These are phyloP conservation scores for Temnothorax nylanderi DNA, from an alignment of 1,140 invertebrate genomes.

Conservation along the genomic window DNA sequence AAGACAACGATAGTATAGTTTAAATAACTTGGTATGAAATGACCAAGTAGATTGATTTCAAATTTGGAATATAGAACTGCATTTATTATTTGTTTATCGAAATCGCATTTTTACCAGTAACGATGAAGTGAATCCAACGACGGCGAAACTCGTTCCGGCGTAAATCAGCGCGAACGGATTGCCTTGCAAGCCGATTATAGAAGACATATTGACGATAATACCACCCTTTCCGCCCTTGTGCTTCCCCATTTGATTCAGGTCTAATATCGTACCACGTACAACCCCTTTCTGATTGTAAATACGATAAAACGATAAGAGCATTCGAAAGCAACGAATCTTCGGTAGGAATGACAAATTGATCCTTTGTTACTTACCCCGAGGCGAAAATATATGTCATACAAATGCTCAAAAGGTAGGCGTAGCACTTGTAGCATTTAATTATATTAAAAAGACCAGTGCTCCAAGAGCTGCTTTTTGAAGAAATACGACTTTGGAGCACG, in stretches of 20 bases:
- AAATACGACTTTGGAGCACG: too few species aligned
- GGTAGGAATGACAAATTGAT: neutral
- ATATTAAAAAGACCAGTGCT: too few species aligned
- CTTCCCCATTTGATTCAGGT: slow-evolving; percentile 82
- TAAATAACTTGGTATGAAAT: neutral
- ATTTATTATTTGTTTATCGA: slow-evolving; percentile 2
- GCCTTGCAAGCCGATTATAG: slow-evolving; percentile 75
- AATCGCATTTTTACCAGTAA: slow-evolving; percentile 72
- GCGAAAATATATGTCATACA: too few species aligned
- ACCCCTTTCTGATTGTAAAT: slow-evolving; percentile 81
- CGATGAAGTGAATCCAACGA: slow-evolving; percentile 84
- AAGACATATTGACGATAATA: slow-evolving; percentile 79
- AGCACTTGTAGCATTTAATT: too few species aligned
- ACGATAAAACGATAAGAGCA: slow-evolving; percentile 27
- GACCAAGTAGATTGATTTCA: neutral
- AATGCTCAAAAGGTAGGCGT: too few species aligned
- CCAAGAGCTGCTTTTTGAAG: too few species aligned
- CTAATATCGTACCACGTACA: slow-evolving; percentile 80
- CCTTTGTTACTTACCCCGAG: slow-evolving; percentile 70
- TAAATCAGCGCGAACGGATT: slow-evolving; percentile 86
- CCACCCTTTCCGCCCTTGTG: slow-evolving; percentile 80
- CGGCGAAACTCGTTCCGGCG: slow-evolving; percentile 88
- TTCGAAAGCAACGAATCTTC: slow-evolving; percentile 86
- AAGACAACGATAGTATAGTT: neutral
- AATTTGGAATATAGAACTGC: neutral